Percentiles rank a stretch among this genome's conserved stretches.
These are phyloP conservation scores for Phaethornis superciliosus DNA, from an alignment of 2,113 vertebrate species.

Conservation along the genomic window DNA sequence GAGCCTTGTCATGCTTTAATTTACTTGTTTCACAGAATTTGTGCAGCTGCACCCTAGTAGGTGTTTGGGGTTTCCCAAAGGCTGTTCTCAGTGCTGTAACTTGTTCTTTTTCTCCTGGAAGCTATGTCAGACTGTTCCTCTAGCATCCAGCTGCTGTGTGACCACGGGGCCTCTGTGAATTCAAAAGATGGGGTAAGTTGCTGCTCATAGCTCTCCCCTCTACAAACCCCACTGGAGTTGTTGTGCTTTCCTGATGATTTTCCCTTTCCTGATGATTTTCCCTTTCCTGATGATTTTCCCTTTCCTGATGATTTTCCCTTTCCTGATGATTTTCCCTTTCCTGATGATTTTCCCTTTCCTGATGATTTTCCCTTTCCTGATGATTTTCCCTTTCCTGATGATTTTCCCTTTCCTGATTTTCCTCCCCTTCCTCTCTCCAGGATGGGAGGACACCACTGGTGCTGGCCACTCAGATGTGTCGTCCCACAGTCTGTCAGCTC, in stretches of 20 bases:
- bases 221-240: rapidly evolving
- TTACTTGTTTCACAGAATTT: neutral
- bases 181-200: conserved; percentile 88
- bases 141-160: conserved; percentile 93
- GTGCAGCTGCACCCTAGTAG: rapidly evolving
- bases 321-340: too few species aligned
- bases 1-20: neutral
- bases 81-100: neutral
- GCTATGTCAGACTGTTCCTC: conserved; percentile 94
- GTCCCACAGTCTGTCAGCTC: conserved; percentile 88
- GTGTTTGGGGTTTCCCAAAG: neutral
- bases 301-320: too few species aligned
- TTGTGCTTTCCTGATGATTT: too few species aligned
- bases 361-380: too few species aligned
- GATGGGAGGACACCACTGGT: conserved; percentile 92
- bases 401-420: neutral
- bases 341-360: too few species aligned
- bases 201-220: neutral
- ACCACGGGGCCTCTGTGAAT: conserved; percentile 90
- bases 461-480: conserved; percentile 96
- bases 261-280: too few species aligned
- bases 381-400: too few species aligned
- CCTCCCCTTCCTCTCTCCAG: conserved; percentile 64
- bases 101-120: conserved; percentile 52
- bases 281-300: too few species aligned